These are phyloP conservation scores for Zeuzera pyrina DNA, from an alignment of 2,888 invertebrate species.

Conservation along the genomic window DNA sequence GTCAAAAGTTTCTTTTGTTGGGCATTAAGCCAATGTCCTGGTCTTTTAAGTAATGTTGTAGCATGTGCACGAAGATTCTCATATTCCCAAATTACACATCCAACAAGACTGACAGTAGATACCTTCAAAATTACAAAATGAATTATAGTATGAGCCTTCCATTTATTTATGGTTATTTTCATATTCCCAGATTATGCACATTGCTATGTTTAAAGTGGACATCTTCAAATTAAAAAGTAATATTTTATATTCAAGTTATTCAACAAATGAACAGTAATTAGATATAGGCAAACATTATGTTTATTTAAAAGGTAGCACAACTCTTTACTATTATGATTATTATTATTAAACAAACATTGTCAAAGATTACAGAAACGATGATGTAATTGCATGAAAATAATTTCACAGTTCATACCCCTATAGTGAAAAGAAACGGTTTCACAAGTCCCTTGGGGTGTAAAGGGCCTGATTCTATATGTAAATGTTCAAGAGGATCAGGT, in stretches of 20 bases:
- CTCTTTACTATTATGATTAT: no score
- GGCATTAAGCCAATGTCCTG: slow-evolving; percentile 65
- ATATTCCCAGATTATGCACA: no score
- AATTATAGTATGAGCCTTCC: no score
- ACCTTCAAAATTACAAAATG: slow-evolving; percentile 61
- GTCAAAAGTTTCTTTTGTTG: slow-evolving; percentile 45
- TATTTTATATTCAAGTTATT: no score
- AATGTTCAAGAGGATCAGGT: slow-evolving; percentile 51
- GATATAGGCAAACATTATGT: not conserved
- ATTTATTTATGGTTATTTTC: no score
- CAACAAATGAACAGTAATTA: no score
- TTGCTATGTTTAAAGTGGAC: no score
- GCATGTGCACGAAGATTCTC: slow-evolving; percentile 77
- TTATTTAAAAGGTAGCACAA: slow-evolving; percentile 1
- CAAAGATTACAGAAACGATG: no score
- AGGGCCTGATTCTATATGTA: slow-evolving; percentile 52
- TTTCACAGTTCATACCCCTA: slow-evolving; percentile 65
- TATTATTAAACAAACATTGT: no score
- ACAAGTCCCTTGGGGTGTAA: slow-evolving; percentile 57
- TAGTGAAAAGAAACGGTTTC: slow-evolving; percentile 77
- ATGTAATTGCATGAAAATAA: no score
- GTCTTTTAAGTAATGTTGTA: slow-evolving; percentile 60
- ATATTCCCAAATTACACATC: slow-evolving; percentile 91
- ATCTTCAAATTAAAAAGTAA: no score
- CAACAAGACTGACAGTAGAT: slow-evolving; percentile 78